These are phyloP conservation scores for Telmatochromis sp. DNA, from an alignment of 2,113 vertebrate species.

Conservation along the genomic window DNA sequence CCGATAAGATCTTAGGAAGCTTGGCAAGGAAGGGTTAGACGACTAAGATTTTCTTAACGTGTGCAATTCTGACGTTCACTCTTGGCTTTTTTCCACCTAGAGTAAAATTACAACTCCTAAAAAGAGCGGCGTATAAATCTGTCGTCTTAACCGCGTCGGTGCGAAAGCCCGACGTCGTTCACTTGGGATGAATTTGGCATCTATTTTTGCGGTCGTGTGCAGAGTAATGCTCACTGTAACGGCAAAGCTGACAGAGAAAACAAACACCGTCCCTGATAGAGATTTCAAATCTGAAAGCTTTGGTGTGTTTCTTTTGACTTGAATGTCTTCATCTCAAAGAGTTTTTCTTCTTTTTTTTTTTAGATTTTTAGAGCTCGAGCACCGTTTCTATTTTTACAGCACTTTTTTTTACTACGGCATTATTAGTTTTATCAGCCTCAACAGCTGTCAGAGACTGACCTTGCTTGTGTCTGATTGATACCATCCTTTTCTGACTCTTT, in stretches of 20 bases:
- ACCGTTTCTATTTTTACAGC: neutral
- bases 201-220: neutral
- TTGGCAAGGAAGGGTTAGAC: neutral
- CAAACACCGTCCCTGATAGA: neutral
- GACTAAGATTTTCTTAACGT: neutral
- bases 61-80: neutral
- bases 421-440: neutral
- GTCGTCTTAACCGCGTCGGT: neutral
- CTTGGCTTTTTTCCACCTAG: neutral
- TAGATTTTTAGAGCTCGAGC: neutral
- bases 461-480: slow-evolving; percentile 30
- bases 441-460: slow-evolving; percentile 7
- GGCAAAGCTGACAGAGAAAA: neutral
- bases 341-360: neutral
- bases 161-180: neutral
- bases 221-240: neutral
- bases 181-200: neutral
- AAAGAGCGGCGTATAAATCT: neutral
- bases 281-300: neutral
- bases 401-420: neutral
- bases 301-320: neutral
- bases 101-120: neutral
- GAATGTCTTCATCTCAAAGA: neutral
- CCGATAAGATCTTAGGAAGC: neutral
- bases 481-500: slow-evolving; percentile 32